These are phyloP conservation scores for Gadopsis bispinosus DNA, from an alignment of 2,797 vertebrate genomes.

Conservation along the genomic window DNA sequence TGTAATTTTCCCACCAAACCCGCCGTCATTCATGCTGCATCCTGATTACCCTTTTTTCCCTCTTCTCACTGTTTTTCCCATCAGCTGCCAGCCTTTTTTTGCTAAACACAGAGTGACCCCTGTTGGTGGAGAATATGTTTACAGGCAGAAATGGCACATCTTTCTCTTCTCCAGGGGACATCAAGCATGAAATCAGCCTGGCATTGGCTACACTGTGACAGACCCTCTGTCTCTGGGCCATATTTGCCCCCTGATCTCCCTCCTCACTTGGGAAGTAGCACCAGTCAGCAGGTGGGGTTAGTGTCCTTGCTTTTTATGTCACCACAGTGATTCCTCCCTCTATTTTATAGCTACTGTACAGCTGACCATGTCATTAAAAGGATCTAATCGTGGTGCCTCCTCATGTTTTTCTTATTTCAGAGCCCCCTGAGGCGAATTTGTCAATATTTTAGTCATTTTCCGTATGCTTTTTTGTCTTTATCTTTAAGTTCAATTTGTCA, in stretches of 20 bases:
- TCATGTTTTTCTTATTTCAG: neutral
- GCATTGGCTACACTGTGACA: conserved; percentile 79
- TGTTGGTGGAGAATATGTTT: conserved; percentile 70
- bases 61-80: conserved; percentile 25
- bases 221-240: conserved; percentile 78
- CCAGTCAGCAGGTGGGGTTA: conserved; percentile 71
- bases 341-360: conserved; percentile 25
- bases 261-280: conserved; percentile 70
- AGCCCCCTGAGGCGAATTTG: too few relatives aligned
- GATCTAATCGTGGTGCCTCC: conserved; percentile 5
- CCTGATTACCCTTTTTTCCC: conserved; percentile 58
- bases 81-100: conserved; percentile 30
- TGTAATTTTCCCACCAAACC: conserved; percentile 65
- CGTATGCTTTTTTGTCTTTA: neutral
- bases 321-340: conserved; percentile 34
- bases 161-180: conserved; percentile 73
- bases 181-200: conserved; percentile 85
- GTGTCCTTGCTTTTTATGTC: conserved; percentile 38
- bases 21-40: conserved; percentile 66
- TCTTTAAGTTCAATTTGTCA: neutral
- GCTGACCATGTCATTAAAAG: conserved; percentile 44
- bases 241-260: conserved; percentile 74
- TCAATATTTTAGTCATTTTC: neutral
- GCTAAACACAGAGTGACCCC: conserved; percentile 83
- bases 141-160: conserved; percentile 58